These are phyloP conservation scores for Gymnodraco acuticeps DNA, from an alignment of 2,797 vertebrate genomes.

Conservation along the genomic window DNA sequence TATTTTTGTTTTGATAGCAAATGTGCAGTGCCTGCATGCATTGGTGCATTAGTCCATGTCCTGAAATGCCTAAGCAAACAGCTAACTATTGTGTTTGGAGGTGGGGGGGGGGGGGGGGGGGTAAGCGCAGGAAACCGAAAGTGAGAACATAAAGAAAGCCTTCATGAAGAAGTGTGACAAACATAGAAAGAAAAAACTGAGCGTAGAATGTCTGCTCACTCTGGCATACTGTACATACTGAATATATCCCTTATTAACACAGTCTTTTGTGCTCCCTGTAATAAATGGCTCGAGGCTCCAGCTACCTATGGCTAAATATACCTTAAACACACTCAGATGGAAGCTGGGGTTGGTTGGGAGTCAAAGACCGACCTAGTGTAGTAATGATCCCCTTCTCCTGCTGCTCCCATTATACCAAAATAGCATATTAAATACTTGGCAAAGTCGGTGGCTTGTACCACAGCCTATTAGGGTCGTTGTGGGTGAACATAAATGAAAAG, in stretches of 20 bases:
- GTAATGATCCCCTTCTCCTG: conserved; percentile 41
- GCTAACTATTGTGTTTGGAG: conserved; percentile 68
- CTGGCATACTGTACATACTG: conserved; percentile 38
- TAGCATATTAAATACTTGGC: conserved; percentile 15
- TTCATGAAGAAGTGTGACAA: conserved; percentile 42
- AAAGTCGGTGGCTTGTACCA: neutral
- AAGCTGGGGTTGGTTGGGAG: conserved; percentile 7
- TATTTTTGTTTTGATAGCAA: conserved; percentile 1
- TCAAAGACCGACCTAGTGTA: conserved; percentile 51
- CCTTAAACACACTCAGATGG: conserved; percentile 49
- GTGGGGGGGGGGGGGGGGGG: conserved; percentile 14
- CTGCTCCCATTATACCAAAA: neutral
- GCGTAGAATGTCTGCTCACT: conserved; percentile 50
- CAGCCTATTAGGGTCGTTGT: no score
- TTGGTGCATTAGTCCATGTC: conserved; percentile 31
- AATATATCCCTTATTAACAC: conserved; percentile 61
- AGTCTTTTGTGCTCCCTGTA: conserved; percentile 66
- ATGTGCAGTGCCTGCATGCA: conserved; percentile 34
- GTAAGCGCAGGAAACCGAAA: no score
- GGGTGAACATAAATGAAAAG: no score
- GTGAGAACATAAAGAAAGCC: conserved; percentile 9
- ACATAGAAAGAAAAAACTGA: conserved; percentile 8
- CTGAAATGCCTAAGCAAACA: conserved; percentile 57
- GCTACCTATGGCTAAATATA: conserved; percentile 75
- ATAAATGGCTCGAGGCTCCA: conserved; percentile 53